Base-by-base conservation (phyloP, 1,140 invertebrate species). In the Neodiprion virginianus region DNA sequence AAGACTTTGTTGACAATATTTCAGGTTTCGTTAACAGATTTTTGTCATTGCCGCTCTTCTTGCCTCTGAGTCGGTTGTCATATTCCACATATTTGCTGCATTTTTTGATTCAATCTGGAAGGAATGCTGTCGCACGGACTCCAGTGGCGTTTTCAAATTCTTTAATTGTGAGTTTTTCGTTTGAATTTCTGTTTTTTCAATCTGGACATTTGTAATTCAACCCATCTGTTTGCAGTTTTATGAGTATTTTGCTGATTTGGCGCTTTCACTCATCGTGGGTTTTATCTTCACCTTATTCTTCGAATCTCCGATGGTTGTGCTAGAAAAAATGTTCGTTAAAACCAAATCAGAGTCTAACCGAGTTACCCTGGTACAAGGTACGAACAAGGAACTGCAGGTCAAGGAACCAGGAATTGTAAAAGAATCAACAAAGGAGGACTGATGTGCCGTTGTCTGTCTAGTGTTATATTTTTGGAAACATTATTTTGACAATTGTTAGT, bases 81-180 rank as follows among this genome's bases (percentile, higher is more conserved):
- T 93, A 92, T 79, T 85, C 87, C 70, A 87, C 90, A 21, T 93
- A 93, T 80, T 82, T 93, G 7, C 82, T 91, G 4, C 92, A 92
- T 69, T 67, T 81, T 4, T 72, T 79, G 0, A 53, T 84, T 28
- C 75, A 77, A 73, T 12, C 48, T 12, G 69, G 74, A 10, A 72
- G 68, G 69, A 48, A 74, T 1, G 48, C 14, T 61, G 61, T 72
- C 7, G 4, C 23, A 1, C 75, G 77, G 23, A 70, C 70, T 8
- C 17, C 76, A 8, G 9, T 3, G 12, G 77, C 77, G n/a, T 76
- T 78, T 71, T 50, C 50, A n/a, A 69, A 77, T n/a, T 68, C 50
- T 50, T 2, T n/a, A 8, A 66, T 69, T 3, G 76, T 80, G 48
- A 74, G 75, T 69, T 53, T 10, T 66, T 69, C 11, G 0, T 48